Percentiles rank a stretch among this genome's conserved stretches.
phyloP scores from a whole-genome alignment of 2,113 vertebrate genomes.

The Phalacrocorax carbo region DNA sequence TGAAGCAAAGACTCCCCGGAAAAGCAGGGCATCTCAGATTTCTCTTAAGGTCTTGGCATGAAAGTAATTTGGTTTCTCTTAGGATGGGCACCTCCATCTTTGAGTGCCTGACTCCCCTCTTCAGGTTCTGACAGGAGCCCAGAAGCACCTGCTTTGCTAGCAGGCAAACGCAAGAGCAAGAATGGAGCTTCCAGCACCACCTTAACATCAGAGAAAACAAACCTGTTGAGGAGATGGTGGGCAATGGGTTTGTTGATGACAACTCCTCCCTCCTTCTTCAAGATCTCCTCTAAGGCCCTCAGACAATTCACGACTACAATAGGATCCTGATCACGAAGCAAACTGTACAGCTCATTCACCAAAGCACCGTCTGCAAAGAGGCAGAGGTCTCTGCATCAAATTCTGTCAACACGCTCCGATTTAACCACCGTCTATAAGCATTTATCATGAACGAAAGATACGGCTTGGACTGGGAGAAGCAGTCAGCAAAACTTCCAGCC shows the following conservation, averaged over 20 bases:
- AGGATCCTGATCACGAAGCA: slow-evolving; percentile 93
- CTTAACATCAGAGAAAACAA: background rate
- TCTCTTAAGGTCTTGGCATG: background rate
- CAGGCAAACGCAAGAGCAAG: background rate
- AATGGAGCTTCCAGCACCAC: background rate
- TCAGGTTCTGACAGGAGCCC: background rate
- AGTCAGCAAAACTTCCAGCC: background rate
- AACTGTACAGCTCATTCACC: slow-evolving; percentile 93
- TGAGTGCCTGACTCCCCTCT: background rate
- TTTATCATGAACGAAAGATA: too few relatives aligned
- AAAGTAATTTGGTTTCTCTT: background rate
- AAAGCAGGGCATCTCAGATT: background rate
- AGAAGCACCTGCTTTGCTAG: background rate
- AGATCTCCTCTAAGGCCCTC: slow-evolving; percentile 91
- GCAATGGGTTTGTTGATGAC: slow-evolving; percentile 97
- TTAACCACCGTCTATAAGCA: rapidly evolving
- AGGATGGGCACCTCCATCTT: background rate
- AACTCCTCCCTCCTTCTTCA: slow-evolving; percentile 91
- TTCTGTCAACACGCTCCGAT: rapidly evolving
- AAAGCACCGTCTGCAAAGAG: slow-evolving; percentile 79
- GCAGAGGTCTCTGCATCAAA: background rate
- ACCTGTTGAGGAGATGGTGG: slow-evolving; percentile 97
- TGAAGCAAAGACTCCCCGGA: background rate
- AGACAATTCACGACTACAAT: slow-evolving; percentile 97
- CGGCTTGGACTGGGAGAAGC: rapidly evolving